Percentiles rank a stretch among this genome's conserved stretches.
These are phyloP conservation scores for Python bivittatus DNA, from an alignment of 2,113 vertebrate species.

Conservation along the genomic window DNA sequence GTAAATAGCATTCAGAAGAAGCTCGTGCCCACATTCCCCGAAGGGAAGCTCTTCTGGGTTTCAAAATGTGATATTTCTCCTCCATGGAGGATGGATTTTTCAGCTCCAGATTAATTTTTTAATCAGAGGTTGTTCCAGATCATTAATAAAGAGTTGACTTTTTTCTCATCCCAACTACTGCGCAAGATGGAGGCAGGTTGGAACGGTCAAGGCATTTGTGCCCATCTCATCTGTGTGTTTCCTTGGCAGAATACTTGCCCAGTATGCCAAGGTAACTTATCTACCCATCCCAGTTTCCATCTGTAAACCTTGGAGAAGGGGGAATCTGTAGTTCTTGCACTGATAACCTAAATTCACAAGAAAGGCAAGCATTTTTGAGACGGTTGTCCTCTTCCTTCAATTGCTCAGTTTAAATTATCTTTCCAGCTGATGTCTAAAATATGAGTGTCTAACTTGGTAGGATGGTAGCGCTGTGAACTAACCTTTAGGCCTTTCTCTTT, in stretches of 20 bases:
- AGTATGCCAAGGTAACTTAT: neutral
- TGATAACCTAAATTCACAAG: constrained; percentile 39
- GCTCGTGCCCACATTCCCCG: constrained; percentile 6
- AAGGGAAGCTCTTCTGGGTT: constrained; percentile 8
- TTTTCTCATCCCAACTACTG: neutral
- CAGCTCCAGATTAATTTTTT: constrained; percentile 14
- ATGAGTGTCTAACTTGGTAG: constrained; percentile 21
- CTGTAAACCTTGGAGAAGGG: constrained; percentile 10
- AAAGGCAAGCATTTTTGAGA: neutral
- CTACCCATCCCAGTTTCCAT: neutral
- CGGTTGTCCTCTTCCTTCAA: neutral
- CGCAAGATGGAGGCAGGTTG: neutral
- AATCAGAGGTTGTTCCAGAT: neutral
- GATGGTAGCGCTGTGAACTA: constrained; percentile 50
- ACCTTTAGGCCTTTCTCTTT: constrained; percentile 44
- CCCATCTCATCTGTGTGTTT: constrained; percentile 2
- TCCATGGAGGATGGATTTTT: neutral
- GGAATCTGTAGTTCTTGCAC: constrained; percentile 5
- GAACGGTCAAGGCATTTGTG: constrained; percentile 44
- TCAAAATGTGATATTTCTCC: constrained; percentile 7
- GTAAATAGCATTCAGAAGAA: constrained; percentile 12
- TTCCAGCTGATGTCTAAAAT: constrained; percentile 17
- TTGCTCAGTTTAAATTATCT: constrained; percentile 40
- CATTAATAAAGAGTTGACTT: neutral
- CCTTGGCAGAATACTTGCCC: neutral